Evolutionary conservation across 2,797 vertebrate genomes (phyloP).

Genomic region (Cyprinodon diabolis): DNA sequence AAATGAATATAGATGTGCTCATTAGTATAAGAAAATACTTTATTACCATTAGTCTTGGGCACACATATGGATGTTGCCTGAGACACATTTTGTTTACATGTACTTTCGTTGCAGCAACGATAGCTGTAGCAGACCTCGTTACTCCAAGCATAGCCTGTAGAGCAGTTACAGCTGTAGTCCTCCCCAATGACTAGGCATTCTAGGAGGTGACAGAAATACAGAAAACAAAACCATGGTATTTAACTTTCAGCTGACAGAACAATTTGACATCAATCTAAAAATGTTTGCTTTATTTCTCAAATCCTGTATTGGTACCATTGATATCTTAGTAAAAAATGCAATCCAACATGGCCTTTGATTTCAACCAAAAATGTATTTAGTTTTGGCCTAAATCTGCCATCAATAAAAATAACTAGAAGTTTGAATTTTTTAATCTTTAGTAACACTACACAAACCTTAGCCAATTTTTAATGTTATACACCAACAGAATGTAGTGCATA

Average conservation of each 20-base stretch:
- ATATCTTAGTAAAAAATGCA: too few relatives aligned
- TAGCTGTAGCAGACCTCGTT: constrained; percentile 59
- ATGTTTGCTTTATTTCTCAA: neutral
- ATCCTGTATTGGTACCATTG: too few relatives aligned
- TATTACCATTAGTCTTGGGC: constrained; percentile 50
- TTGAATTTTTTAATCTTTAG: neutral
- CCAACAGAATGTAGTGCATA: neutral
- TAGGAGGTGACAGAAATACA: constrained; percentile 21
- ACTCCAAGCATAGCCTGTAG: constrained; percentile 61
- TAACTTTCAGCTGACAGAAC: neutral
- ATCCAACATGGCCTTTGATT: too few relatives aligned
- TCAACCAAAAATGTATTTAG: too few relatives aligned
- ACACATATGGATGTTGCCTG: constrained; percentile 59
- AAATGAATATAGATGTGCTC: neutral
- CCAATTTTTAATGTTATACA: neutral
- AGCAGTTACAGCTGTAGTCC: constrained; percentile 63
- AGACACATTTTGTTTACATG: constrained; percentile 61
- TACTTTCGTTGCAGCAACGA: constrained; percentile 46
- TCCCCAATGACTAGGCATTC: constrained; percentile 64
- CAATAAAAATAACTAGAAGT: too few relatives aligned
- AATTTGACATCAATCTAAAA: neutral
- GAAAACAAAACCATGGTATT: neutral
- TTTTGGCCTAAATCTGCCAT: too few relatives aligned
- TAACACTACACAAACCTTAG: neutral
- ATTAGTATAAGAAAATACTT: too few relatives aligned